Conservation (phyloP, 2,888 invertebrate species). For the Mamestra brassicae region DNA sequence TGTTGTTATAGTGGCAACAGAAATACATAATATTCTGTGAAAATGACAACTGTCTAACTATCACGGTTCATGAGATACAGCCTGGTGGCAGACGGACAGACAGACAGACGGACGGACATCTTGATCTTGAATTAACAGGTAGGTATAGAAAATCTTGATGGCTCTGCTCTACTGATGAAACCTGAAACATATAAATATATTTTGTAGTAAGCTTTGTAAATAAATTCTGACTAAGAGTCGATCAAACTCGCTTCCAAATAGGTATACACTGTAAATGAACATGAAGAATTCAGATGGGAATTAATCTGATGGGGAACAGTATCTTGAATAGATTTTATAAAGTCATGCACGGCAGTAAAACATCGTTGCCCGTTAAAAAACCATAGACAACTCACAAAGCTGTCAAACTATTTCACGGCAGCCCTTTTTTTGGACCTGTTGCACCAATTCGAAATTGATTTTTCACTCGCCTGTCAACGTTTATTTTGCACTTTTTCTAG, state of each 20-base stretch:
- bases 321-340: not conserved
- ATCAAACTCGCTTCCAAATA: not conserved
- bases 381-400: not conserved
- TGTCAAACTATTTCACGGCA: not conserved
- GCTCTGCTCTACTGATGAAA: not conserved
- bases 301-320: not conserved
- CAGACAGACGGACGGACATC: too few relatives aligned
- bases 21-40: too few relatives aligned
- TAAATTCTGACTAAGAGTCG: not conserved
- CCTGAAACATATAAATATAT: conserved; percentile 13
- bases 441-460: conserved; percentile 2
- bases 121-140: too few relatives aligned
- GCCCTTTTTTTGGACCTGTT: conserved; percentile 10
- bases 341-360: not conserved
- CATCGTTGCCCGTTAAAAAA: not conserved
- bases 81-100: too few relatives aligned
- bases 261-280: not conserved
- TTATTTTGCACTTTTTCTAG: not conserved
- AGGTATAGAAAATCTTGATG: not conserved
- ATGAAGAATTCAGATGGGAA: not conserved
- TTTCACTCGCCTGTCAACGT: not conserved
- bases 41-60: too few relatives aligned
- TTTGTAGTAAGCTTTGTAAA: not conserved
- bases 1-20: too few relatives aligned
- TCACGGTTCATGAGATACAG: too few relatives aligned